Base-by-base conservation (phyloP, 2,797 vertebrate genomes). In the Gallirallus australis region DNA sequence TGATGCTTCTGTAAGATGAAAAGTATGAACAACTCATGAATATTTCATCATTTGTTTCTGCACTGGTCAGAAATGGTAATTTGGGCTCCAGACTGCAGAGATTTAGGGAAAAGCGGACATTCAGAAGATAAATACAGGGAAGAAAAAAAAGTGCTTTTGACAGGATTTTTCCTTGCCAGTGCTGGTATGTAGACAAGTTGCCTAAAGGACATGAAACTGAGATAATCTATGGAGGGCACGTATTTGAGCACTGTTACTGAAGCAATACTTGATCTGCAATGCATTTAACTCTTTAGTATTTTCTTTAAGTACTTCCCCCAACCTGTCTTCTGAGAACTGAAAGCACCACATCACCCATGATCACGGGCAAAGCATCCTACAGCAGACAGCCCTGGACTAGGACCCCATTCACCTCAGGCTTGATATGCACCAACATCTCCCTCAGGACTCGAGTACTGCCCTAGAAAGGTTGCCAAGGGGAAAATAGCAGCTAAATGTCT, bases 1-100 rank as follows among this genome's bases (percentile, higher is more conserved):
- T 86, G 65, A 25, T 91, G 69, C 57, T 81, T 91, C 91, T 85
- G 16, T 66, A 66, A 69, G 66, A 94, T 70, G 70, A 93, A 92
- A 89, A 89, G 77, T 63, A 90, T 24, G 90, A 96, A 66, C 52
- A 89, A 45, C 65, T 95, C 93, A 95, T 92, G 73, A 96, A 96
- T 96, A 88, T 96, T 96, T 96, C 88, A 97, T 92, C 52, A n/a
- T 78, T 93, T 92, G n/a, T 63, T 92, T 84, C 90, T 95, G 69
- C 87, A 88, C 47, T 93, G 95, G 94, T 96, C 96, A 96, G 86
- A 96, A 96, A 84, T 94, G 86, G 59, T 93, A 94, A 95, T 93
- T 66, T 77, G 57, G 91, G 89, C 77, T 95, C 54, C 73, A 66
- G 54, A 86, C 69, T 81, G 63, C 42, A 63, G 63, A 66, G 78